These are phyloP conservation scores for Cydia amplana DNA, from an alignment of 1,140 invertebrate genomes.

Conservation along the genomic window DNA sequence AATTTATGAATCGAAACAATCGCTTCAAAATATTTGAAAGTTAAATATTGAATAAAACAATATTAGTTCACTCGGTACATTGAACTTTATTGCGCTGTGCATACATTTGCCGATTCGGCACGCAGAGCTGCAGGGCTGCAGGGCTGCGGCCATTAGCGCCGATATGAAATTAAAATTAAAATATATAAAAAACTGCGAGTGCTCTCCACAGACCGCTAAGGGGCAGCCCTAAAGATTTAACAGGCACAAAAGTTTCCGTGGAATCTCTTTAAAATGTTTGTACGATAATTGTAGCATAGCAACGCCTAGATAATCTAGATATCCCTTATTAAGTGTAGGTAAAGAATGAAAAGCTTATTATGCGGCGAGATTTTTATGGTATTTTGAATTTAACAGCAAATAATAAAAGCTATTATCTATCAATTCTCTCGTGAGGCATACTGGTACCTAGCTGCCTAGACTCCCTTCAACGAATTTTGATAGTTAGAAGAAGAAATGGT, in stretches of 20 bases:
- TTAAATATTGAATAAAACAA: slow-evolving; percentile 78
- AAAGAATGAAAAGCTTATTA: no score
- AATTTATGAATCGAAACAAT: slow-evolving; percentile 74
- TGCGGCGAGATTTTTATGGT: no score
- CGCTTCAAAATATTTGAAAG: slow-evolving; percentile 68
- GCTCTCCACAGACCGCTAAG: slow-evolving; percentile 75
- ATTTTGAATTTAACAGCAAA: no score
- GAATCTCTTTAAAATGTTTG: slow-evolving; percentile 43
- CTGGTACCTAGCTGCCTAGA: no score
- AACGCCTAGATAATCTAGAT: no score
- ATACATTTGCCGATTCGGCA: slow-evolving; percentile 76
- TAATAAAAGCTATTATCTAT: no score
- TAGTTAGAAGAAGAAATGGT: no score
- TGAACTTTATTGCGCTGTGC: slow-evolving; percentile 76
- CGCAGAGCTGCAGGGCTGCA: slow-evolving; percentile 76
- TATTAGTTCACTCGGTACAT: slow-evolving; percentile 79
- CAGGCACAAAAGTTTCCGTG: slow-evolving; percentile 40
- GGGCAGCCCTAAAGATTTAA: slow-evolving; percentile 73
- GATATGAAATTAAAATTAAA: slow-evolving; percentile 80
- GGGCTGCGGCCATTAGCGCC: slow-evolving; percentile 76
- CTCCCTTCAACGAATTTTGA: no score
- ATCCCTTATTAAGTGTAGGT: no score
- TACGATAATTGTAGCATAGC: slow-evolving; percentile 16
- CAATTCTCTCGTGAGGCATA: no score
- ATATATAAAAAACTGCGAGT: slow-evolving; percentile 76